Conservation (phyloP, 2,888 invertebrate genomes). For the Ypsolopha scabrella region DNA sequence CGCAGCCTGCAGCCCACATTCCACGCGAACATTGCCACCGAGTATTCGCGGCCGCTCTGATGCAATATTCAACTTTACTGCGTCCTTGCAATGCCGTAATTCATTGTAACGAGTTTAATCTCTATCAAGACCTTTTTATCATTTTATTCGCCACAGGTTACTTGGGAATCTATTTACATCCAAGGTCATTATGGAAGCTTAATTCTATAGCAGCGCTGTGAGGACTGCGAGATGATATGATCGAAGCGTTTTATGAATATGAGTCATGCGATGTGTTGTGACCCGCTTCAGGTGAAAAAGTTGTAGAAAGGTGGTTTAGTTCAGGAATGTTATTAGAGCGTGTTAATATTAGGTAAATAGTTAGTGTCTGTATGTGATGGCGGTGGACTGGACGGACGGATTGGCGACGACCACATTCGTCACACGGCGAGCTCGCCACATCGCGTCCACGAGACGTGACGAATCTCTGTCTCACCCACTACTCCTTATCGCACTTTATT, state of each 20-base stretch:
- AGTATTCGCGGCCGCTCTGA: slow-evolving; percentile 52
- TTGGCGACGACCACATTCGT: neutral
- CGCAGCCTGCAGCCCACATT: slow-evolving; percentile 37
- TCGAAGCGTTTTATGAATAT: slow-evolving; percentile 6
- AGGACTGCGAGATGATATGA: slow-evolving; percentile 31
- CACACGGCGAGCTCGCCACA: neutral
- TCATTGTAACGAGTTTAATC: slow-evolving; percentile 64
- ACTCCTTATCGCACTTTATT: neutral
- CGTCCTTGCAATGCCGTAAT: slow-evolving; percentile 71
- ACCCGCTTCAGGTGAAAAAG: neutral
- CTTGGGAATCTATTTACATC: slow-evolving; percentile 24
- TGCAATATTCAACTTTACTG: slow-evolving; percentile 70
- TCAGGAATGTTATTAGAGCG: neutral
- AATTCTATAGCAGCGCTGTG: slow-evolving; percentile 40
- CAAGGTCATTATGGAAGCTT: slow-evolving; percentile 56
- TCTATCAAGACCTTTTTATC: slow-evolving; percentile 52
- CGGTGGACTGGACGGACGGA: neutral
- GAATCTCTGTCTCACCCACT: neutral
- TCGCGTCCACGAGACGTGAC: neutral
- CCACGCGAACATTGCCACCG: slow-evolving; percentile 63
- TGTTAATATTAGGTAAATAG: neutral
- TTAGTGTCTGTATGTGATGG: neutral
- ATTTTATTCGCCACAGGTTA: slow-evolving; percentile 46
- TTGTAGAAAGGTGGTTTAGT: neutral
- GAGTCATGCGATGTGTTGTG: neutral